A percentile compares a stretch with the other conserved stretches of the same genome.
These are phyloP conservation scores for Oenanthe oenanthe DNA, from an alignment of 2,113 vertebrate species.

Conservation along the genomic window DNA sequence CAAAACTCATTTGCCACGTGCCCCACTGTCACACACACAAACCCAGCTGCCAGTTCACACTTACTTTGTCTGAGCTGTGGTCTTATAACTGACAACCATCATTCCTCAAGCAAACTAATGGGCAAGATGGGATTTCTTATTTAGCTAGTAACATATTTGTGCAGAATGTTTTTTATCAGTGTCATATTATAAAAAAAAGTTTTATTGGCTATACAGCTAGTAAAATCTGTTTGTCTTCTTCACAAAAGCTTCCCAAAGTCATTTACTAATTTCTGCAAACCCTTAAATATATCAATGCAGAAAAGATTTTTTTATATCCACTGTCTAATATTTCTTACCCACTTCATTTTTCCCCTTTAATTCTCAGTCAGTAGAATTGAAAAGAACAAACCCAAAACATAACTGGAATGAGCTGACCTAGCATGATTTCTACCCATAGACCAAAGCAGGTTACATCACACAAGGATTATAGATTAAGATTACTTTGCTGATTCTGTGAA, in stretches of 20 bases:
- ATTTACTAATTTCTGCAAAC: background rate
- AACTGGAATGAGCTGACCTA: background rate
- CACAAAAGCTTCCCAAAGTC: background rate
- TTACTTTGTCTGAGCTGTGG: background rate
- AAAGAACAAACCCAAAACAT: background rate
- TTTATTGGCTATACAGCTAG: background rate
- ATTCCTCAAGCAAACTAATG: background rate
- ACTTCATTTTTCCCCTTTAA: background rate
- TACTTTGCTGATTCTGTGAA: background rate
- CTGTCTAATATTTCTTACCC: background rate
- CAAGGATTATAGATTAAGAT: constrained; percentile 40
- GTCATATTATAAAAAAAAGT: background rate
- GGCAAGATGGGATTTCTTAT: background rate
- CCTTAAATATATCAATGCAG: background rate
- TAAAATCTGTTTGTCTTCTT: background rate
- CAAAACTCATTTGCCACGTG: background rate
- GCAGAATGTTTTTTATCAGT: background rate
- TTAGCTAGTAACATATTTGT: background rate
- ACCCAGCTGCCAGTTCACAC: background rate
- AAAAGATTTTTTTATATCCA: background rate
- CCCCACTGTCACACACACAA: background rate
- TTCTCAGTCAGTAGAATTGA: background rate
- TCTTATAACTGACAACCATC: background rate
- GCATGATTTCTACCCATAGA: background rate
- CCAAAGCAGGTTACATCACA: constrained; percentile 54